Base-by-base conservation (phyloP, 1,140 invertebrate genomes). In the Neuroterus valhalla region DNA sequence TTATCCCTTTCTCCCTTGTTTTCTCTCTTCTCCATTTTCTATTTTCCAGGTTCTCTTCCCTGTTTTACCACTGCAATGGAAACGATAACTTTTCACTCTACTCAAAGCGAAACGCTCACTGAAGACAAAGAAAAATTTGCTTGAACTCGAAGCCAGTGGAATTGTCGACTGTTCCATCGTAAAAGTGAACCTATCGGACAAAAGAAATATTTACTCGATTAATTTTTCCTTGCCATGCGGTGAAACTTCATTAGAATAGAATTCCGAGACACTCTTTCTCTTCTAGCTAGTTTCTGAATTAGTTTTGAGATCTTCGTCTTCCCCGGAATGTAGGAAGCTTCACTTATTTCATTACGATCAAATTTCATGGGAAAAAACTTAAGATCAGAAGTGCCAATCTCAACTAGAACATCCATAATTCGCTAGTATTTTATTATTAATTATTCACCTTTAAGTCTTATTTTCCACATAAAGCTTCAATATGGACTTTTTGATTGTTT, bases 181-280 rank as follows among this genome's bases (percentile, higher is more conserved):
- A 62, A 26, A 62, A 62, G 55, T 62, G 31, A 62, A 38, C 55
- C 23, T 62, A 62, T 62, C 55, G 55, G 31, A 62, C 55, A 38
- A 62, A 62, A 62, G 55, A 62, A 62, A 62, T 62, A 62, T 62
- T 62, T 62, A 62, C 55, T 62, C 26, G 55, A 62, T 23, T 62
- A 62, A 62, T 62, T 62, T 23, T 62, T 26, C 31, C n/a, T 62
- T 26, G n/a, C 14, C 31, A 62, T 62, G 55, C 55, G 31, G 55
- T 15, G 23, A 26, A 62, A 62, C 55, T 38, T 62, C 55, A 26
- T 62, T 62, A 62, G 23, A 26, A 62, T 31, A 23, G 23, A 62
- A 62, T 15, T 62, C 31, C 31, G 14, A 62, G 21, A 62, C 12
- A 38, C 23, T 62, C 12, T 19, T n/a, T 62, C 55, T 48, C n/a